phyloP scores from a whole-genome alignment of 2,888 invertebrate species.

The Eledona agricola region DNA sequence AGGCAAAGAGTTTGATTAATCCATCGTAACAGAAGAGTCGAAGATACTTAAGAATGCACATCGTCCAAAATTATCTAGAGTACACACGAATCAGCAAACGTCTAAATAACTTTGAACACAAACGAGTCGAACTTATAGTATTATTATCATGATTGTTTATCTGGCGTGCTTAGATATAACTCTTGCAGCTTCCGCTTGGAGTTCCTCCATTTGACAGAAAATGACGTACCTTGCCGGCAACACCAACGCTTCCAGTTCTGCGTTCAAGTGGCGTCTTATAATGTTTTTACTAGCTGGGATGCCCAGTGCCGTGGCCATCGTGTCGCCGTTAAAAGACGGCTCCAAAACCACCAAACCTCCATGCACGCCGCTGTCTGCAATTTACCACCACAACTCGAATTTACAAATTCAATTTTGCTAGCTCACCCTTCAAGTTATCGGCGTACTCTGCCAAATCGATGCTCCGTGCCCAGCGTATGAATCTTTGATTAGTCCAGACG shows the following conservation, averaged over 20 bases:
- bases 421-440: conserved; percentile 91
- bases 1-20: conserved; percentile 46
- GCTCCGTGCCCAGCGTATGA: conserved; percentile 92
- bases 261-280: conserved; percentile 88
- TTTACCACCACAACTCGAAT: conserved; percentile 1
- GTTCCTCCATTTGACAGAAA: conserved; percentile 86
- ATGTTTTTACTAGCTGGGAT: conserved; percentile 94
- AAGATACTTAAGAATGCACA: no score
- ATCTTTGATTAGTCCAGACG: conserved; percentile 95
- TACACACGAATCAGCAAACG: conserved; percentile 13
- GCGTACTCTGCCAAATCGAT: conserved; percentile 95
- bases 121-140: conserved; percentile 25
- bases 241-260: conserved; percentile 90
- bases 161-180: conserved; percentile 71
- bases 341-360: conserved; percentile 93
- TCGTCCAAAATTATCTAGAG: conserved; percentile 32
- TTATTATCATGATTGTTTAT: conserved; percentile 47
- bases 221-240: conserved; percentile 93
- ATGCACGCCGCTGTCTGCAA: conserved; percentile 90
- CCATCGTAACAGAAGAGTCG: conserved; percentile 20
- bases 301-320: conserved; percentile 91
- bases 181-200: conserved; percentile 79
- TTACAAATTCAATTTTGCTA: no score
- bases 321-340: conserved; percentile 93
- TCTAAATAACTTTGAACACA: conserved; percentile 31